Base-by-base conservation (phyloP, 2,888 invertebrate species). In the Heliconius sara region DNA sequence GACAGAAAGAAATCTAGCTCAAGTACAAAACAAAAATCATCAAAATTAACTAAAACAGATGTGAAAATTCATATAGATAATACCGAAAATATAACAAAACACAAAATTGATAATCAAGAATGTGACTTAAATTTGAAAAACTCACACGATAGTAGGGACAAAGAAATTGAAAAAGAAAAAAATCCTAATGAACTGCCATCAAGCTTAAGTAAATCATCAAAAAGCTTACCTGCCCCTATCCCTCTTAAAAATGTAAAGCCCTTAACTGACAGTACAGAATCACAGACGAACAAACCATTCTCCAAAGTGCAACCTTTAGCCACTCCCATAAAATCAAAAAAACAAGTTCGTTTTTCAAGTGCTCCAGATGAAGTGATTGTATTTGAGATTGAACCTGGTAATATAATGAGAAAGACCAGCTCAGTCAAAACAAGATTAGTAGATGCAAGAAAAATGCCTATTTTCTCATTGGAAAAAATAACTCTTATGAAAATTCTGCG, bases 401-500 rank as follows among this genome's bases (percentile, higher is more conserved):
- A 94, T 83, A 89, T 85, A 85, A 87, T 94, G 90, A 92, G 91
- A 77, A 93, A 91, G 78, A 93, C 90, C 0, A 91, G 90, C 84
- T 87, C 85, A 60, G 89, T 90, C 2, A 94, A 91, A 86, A 89
- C 87, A 22, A 85, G 88, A 66, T 81, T 91, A 65, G 83, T 91
- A 12, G 91, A 93, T 82, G 83, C 85, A 12, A 88, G 87, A 63
- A 89, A 91, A 74, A 88, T 86, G 83, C 92, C 93, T 39, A 84
- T 89, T 25, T 92, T 90, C 84, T 93, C 94, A 47, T 84, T 90
- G 70, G 88, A 92, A 83, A 95, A 95, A 82, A 90, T 95, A 68
- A 95, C 96, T 19, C 88, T 96, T 43, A 90, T 95, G 82, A 94
- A 95, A 82, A 95, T 97, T 82, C 91, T 97, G 9, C 85, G 91